Base-by-base conservation (phyloP, 2,888 invertebrate species). In the Idaea straminata region DNA sequence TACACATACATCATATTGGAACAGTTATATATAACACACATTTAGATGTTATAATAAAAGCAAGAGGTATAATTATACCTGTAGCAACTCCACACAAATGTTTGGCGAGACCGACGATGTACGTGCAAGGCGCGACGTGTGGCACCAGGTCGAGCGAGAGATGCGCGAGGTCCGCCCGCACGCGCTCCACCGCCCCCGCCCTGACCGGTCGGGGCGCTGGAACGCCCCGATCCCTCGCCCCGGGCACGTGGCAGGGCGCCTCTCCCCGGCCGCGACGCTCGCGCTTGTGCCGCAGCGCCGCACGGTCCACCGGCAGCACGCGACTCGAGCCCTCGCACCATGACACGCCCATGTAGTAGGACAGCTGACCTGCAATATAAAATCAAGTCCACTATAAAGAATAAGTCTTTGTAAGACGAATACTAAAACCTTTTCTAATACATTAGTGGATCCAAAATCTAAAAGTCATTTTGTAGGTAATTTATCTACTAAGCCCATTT, bases 51-150 rank as follows among this genome's bases (percentile, higher is more conserved):
- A 57, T 57, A n/a, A 57, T 13, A 64, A 15, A 16, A 25, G 15
- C 34, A 60, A 16, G 15, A 34, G 57, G 81, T 36, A 59, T 15
- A 36, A 35, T n/a, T 10, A 2, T 80, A 96, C 96, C 97, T 64
- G 98, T 98, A 57, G 98, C 98, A 36, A 94, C 95, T 0, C 98
- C 98, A 86, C 98, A 98, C 59, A 98, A 93, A 86, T 98, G 98
- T 86, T 98, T 98, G 2, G 98, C 96, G 34, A 97, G 88, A 0
- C 95, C 97, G 36, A 98, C 95, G 61, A 96, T 93, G 94, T 83
- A 5, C 81, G 76, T 25, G 72, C 15, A n/a, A 0, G 63, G 3
- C 35, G 38, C 57, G 5, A 57, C 60, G 6, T 5, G 35, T 5
- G 89, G 85, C 68, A 94, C 88, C 4, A 85, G 85, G 7, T 89